A percentile compares a stretch with the other conserved stretches of the same genome.
Conservation (phyloP, 2,888 invertebrate genomes). For the Nasonovia ribisnigri region DNA sequence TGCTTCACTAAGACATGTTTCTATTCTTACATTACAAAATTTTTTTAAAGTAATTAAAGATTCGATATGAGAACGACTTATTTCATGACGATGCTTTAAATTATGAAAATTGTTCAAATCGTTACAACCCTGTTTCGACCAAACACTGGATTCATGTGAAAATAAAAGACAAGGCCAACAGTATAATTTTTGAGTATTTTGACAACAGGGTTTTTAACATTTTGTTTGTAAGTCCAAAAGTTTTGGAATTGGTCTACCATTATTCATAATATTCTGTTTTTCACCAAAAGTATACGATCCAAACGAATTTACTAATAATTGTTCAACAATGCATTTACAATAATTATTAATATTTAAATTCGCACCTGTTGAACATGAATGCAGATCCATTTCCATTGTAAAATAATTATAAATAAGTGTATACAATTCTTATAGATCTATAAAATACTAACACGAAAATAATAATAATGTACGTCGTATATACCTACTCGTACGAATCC, state of each 20-base stretch:
- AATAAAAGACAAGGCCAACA: slow-evolving; percentile 6
- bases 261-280: slow-evolving; percentile 25
- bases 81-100: slow-evolving; percentile 2
- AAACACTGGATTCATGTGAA: slow-evolving; percentile 14
- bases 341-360: not conserved
- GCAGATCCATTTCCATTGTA: too few relatives aligned
- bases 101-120: slow-evolving; percentile 26
- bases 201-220: slow-evolving; percentile 10
- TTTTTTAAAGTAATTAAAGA: slow-evolving; percentile 18
- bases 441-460: not conserved
- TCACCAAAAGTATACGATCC: slow-evolving; percentile 6
- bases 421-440: not conserved
- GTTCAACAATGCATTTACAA: slow-evolving; percentile 26
- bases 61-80: not conserved
- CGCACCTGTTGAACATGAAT: too few relatives aligned
- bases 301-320: slow-evolving; percentile 14
- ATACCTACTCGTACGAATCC: too few relatives aligned
- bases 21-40: not conserved
- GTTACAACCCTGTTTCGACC: not conserved
- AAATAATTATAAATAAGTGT: too few relatives aligned
- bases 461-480: too few relatives aligned
- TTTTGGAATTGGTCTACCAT: not conserved
- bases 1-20: too few relatives aligned
- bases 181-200: not conserved
- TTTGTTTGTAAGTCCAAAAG: not conserved